A percentile compares a stretch with the other conserved stretches of the same genome.
phyloP scores from a whole-genome alignment of 2,113 vertebrate species.

The Eidolon helvum region DNA sequence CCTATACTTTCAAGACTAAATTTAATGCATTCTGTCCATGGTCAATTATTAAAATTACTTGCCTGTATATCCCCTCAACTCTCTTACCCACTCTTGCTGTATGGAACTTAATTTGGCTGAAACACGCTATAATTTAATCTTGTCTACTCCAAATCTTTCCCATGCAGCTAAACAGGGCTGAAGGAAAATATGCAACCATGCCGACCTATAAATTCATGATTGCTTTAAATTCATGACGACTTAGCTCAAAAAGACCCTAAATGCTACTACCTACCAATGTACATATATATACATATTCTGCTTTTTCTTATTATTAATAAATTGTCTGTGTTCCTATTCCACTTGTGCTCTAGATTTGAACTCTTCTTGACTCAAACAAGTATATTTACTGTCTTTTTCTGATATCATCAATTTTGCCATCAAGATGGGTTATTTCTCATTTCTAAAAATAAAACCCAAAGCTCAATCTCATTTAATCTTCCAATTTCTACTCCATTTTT shows the following conservation, averaged over 20 bases:
- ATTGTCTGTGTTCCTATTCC: neutral
- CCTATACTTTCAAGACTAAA: neutral
- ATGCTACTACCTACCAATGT: neutral
- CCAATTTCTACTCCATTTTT: neutral
- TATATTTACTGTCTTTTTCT: neutral
- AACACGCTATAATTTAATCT: neutral
- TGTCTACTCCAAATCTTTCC: neutral
- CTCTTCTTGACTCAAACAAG: neutral
- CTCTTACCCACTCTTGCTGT: neutral
- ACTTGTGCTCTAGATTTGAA: neutral
- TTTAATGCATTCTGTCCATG: neutral
- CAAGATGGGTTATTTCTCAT: neutral
- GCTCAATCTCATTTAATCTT: neutral
- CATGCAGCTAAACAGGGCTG: neutral
- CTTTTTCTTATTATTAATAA: neutral
- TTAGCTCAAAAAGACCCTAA: neutral
- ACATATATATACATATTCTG: neutral
- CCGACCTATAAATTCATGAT: neutral
- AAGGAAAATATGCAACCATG: neutral
- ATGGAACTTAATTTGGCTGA: neutral
- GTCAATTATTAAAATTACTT: neutral
- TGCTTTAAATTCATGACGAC: neutral
- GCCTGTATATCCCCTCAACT: neutral
- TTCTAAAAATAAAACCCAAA: constrained; percentile 26
- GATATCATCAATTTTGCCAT: neutral